Base-by-base conservation (phyloP, 2,113 vertebrate genomes). In the Furnarius figulus region DNA sequence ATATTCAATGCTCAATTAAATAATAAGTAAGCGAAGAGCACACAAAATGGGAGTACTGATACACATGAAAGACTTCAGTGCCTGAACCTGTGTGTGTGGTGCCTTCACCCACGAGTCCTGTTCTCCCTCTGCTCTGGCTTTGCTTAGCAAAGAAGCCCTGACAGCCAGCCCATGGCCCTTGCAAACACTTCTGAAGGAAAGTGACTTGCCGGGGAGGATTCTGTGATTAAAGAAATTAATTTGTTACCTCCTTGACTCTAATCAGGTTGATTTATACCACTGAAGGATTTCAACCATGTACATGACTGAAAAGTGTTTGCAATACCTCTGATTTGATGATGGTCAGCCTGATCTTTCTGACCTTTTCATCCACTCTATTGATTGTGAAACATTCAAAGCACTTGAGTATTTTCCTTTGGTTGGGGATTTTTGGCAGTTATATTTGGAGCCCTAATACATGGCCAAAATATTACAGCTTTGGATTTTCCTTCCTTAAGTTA, bases 51-150 rank as follows among this genome's bases (percentile, higher is more conserved):
- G 79, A 62, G 16, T 39, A 50, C 35, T 42, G 59, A 37, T n/a
- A 4, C 20, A 28, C 35, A 2, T 25, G 44, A 28, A 61, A 53
- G 25, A 24, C 5, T 55, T 68, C 16, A 22, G 1, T 44, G 21
- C 22, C 53, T 66, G 59, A 76, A 30, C 14, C 7, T 28, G 40
- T 0, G 0, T 12, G 35, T 22, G 21, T 3, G 2, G 23, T 59
- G 40, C 24, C 65, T 75, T 91, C 49, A 67, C 27, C 24, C 62
- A 13, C 30, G 27, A 46, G 30, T 15, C 37, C n/a, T 66, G 52
- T 2, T 13, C 56, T 33, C 23, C n/a, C 10, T 35, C 44, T 44
- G 8, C 56, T 65, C 49, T 42, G 49, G 33, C 40, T 89, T 8
- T 61, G 53, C 30, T 27, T 9, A 44, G 44, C 30, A 78, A 52